These are phyloP conservation scores for Anguilla marmorata DNA, from an alignment of 2,797 vertebrate genomes.

Conservation along the genomic window DNA sequence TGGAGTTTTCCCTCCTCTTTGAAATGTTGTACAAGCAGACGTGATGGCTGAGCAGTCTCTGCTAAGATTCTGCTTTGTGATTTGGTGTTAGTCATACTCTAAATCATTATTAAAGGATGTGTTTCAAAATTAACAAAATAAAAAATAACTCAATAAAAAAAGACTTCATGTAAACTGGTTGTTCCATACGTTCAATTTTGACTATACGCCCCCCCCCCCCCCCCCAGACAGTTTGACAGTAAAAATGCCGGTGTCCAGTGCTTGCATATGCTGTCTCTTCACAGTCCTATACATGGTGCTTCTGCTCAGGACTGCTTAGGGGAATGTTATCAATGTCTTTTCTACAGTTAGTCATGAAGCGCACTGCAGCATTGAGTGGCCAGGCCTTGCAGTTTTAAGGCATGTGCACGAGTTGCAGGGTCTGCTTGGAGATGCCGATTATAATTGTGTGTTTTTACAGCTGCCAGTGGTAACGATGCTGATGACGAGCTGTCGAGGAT, in stretches of 20 bases:
- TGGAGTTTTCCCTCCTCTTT: no score
- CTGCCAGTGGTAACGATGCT: conserved; percentile 36
- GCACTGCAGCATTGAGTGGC: conserved; percentile 25
- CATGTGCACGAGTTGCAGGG: conserved; percentile 27
- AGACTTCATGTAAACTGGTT: no score
- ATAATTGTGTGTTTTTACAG: conserved; percentile 42
- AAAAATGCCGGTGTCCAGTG: background rate
- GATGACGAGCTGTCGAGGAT: conserved; percentile 35
- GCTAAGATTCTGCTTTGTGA: no score
- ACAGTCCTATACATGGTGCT: background rate
- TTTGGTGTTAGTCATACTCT: no score
- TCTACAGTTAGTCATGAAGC: conserved; percentile 6
- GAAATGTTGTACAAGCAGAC: no score
- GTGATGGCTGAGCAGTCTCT: no score
- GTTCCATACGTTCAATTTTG: no score
- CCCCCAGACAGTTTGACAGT: background rate
- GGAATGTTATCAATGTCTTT: conserved; percentile 24
- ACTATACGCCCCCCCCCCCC: no score
- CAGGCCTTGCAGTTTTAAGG: conserved; percentile 33
- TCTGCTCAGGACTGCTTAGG: conserved; percentile 7
- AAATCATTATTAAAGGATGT: no score
- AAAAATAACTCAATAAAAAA: no score
- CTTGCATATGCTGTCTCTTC: background rate
- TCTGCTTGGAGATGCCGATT: conserved; percentile 37
- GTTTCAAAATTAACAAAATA: no score